Evolutionary conservation across 1,140 invertebrate species (phyloP).

Genomic region (Drosophila bifasciata): DNA sequence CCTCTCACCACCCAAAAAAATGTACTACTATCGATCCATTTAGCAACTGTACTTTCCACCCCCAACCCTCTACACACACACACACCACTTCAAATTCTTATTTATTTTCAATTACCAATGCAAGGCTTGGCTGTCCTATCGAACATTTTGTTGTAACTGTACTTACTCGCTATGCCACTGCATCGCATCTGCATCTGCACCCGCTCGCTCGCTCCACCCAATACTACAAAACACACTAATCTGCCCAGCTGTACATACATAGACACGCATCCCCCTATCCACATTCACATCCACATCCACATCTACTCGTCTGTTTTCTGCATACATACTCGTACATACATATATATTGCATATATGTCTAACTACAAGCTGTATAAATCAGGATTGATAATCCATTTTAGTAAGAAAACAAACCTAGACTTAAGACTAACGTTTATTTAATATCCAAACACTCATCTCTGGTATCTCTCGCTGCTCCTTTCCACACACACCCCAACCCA

Average conservation of each 20-base stretch:
- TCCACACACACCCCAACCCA: slow-evolving; percentile 1
- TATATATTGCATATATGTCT: slow-evolving; percentile 21
- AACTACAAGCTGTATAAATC: slow-evolving; percentile 38
- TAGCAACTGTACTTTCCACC: slow-evolving; percentile 27
- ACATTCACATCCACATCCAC: slow-evolving; percentile 36
- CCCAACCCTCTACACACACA: not conserved
- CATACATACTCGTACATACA: slow-evolving; percentile 12
- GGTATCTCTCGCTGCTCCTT: not conserved
- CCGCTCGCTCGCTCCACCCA: slow-evolving; percentile 22
- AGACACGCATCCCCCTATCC: slow-evolving; percentile 24
- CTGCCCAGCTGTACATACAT: slow-evolving; percentile 35
- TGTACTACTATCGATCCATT: slow-evolving; percentile 21
- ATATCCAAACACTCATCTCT: too few relatives aligned
- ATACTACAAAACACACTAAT: slow-evolving; percentile 1
- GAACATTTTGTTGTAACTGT: slow-evolving; percentile 34
- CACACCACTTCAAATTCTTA: slow-evolving; percentile 19
- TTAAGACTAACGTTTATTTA: too few relatives aligned
- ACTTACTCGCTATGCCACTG: slow-evolving; percentile 30
- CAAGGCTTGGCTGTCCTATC: too few relatives aligned
- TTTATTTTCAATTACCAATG: slow-evolving; percentile 3
- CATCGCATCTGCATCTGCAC: slow-evolving; percentile 43
- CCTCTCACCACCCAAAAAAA: slow-evolving; percentile 10
- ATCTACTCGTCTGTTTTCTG: slow-evolving; percentile 42
- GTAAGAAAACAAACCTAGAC: too few relatives aligned
- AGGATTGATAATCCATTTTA: slow-evolving; percentile 17